A percentile compares a stretch with the other conserved stretches of the same genome.
phyloP scores from a whole-genome alignment of 2,113 vertebrate genomes.

The Opisthocomus hoazin region DNA sequence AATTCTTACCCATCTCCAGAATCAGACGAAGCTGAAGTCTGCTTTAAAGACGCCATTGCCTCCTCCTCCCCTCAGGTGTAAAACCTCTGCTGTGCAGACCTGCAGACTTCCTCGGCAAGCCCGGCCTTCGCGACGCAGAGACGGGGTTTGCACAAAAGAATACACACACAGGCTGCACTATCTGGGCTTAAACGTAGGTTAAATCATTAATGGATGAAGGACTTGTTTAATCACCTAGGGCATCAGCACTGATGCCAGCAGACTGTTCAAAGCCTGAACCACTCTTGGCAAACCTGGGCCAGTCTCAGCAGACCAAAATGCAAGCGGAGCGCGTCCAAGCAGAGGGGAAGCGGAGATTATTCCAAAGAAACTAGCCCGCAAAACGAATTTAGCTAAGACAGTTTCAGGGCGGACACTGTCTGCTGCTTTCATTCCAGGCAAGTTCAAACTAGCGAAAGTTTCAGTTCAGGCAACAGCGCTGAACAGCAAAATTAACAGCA shows the following conservation, averaged over 20 bases:
- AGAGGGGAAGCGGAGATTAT: not conserved
- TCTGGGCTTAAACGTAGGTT: not conserved
- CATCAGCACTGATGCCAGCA: not conserved
- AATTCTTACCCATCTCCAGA: not conserved
- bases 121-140: not conserved
- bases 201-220: not conserved
- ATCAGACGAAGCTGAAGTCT: not conserved
- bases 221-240: not conserved
- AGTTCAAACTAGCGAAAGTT: not conserved
- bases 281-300: not conserved
- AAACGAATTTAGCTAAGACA: not conserved
- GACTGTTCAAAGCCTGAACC: not conserved
- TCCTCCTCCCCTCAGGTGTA: not conserved
- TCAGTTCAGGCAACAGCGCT: not conserved
- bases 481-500: not conserved
- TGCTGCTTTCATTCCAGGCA: not conserved
- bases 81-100: not conserved
- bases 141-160: not conserved
- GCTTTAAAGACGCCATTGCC: not conserved
- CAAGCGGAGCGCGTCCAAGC: not conserved
- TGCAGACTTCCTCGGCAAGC: not conserved
- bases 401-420: not conserved
- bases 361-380: not conserved
- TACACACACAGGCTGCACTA: not conserved
- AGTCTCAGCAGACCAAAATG: not conserved